phyloP scores from a whole-genome alignment of 2,113 vertebrate genomes.

The Climacteris rufus region DNA sequence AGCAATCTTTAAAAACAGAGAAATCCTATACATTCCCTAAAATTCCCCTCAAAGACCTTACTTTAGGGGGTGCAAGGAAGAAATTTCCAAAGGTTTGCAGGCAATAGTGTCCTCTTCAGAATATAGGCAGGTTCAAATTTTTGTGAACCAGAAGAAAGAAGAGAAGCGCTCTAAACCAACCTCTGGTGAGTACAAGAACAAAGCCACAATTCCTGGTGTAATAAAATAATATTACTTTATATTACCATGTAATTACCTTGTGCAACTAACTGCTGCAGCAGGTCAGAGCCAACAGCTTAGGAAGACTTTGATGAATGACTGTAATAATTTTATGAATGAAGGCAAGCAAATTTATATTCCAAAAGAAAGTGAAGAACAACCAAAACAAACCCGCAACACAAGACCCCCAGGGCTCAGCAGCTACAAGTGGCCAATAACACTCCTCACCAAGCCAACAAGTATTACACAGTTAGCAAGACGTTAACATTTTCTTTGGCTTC shows the following conservation, averaged over 20 bases:
- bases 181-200: neutral
- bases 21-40: neutral
- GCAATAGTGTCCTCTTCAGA: neutral
- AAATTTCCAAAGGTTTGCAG: neutral
- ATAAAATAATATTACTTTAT: neutral
- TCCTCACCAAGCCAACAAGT: neutral
- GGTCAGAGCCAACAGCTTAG: neutral
- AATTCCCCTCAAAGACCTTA: neutral
- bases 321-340: conserved; percentile 18
- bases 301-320: neutral
- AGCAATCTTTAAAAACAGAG: neutral
- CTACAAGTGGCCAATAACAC: neutral
- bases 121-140: neutral
- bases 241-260: conserved; percentile 17
- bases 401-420: neutral
- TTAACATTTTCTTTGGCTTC: neutral
- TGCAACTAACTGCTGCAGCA: conserved; percentile 28
- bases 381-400: neutral
- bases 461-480: neutral
- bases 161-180: neutral
- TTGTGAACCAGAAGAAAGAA: neutral
- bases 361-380: neutral
- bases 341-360: neutral
- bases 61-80: neutral
- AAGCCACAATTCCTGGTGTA: neutral